Percentiles rank a stretch among this genome's conserved stretches.
phyloP scores from a whole-genome alignment of 2,797 vertebrate species.

The Spatula versicolor region DNA sequence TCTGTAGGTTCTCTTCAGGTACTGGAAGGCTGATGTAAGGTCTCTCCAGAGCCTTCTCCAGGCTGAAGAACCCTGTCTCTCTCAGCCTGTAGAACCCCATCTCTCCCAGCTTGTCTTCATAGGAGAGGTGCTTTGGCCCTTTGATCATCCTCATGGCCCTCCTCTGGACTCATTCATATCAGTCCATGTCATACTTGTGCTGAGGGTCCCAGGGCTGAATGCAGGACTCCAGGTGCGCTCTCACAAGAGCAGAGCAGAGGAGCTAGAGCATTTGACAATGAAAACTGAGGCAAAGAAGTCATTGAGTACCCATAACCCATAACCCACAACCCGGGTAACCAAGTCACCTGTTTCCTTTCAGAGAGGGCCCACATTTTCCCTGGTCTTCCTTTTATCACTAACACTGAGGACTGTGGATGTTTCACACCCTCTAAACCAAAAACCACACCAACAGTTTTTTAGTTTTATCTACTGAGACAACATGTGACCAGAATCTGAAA shows the following conservation, averaged over 20 bases:
- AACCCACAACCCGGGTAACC: not conserved
- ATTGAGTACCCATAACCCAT: not conserved
- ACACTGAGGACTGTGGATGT: not conserved
- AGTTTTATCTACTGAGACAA: not conserved
- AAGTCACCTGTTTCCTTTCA: not conserved
- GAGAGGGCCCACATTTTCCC: not conserved
- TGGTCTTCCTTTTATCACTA: not conserved
- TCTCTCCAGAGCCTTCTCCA: no score
- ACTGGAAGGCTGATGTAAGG: not conserved
- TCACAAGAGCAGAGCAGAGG: not conserved
- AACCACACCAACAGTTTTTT: not conserved
- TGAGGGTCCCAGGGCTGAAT: not conserved
- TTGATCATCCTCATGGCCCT: not conserved
- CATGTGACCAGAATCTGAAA: not conserved
- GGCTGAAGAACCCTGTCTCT: no score
- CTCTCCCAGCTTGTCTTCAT: no score
- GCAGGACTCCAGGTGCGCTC: not conserved
- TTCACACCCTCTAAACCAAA: not conserved
- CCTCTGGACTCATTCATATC: not conserved
- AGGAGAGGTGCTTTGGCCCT: not conserved
- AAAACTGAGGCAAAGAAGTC: not conserved
- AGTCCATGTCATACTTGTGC: not conserved
- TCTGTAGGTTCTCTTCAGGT: not conserved
- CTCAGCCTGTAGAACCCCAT: no score
- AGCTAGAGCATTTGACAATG: not conserved